Conservation (phyloP, 1,140 invertebrate genomes). For the Leptoteleia sp. region DNA sequence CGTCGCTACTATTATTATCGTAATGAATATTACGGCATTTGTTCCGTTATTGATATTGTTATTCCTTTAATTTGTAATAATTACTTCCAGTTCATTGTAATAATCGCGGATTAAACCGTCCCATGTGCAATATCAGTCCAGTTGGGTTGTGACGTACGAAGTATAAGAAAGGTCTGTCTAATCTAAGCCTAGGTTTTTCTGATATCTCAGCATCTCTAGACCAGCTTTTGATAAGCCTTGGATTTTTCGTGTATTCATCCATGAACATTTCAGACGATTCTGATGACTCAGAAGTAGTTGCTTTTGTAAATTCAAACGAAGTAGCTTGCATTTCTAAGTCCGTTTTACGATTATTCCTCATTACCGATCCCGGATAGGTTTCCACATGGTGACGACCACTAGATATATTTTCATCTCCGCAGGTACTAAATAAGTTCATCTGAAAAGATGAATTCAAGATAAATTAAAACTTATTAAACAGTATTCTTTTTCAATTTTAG, state of each 20-base stretch:
- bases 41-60: slow-evolving; percentile 59
- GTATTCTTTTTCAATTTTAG: no score
- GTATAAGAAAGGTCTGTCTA: slow-evolving; percentile 92
- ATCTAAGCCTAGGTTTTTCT: slow-evolving; percentile 87
- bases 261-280: slow-evolving; percentile 61
- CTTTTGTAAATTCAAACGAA: slow-evolving; percentile 29
- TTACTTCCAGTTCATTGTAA: slow-evolving; percentile 82
- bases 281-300: slow-evolving; percentile 71
- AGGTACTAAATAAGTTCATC: slow-evolving; percentile 88
- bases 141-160: slow-evolving; percentile 93
- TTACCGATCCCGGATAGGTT: slow-evolving; percentile 87
- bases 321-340: slow-evolving; percentile 6
- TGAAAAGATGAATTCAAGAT: no score
- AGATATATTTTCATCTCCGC: slow-evolving; percentile 86
- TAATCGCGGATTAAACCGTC: slow-evolving; percentile 90
- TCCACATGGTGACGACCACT: slow-evolving; percentile 88
- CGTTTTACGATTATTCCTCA: slow-evolving; percentile 73
- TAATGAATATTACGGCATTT: slow-evolving; percentile 55
- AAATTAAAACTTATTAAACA: no score
- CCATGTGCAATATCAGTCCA: slow-evolving; percentile 91
- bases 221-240: slow-evolving; percentile 55
- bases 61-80: slow-evolving; percentile 55
- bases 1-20: slow-evolving; percentile 54
- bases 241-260: slow-evolving; percentile 83
- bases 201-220: slow-evolving; percentile 84